Evolutionary conservation across 2,888 invertebrate species (phyloP).

Genomic region (Ecdyonurus torrentis): DNA sequence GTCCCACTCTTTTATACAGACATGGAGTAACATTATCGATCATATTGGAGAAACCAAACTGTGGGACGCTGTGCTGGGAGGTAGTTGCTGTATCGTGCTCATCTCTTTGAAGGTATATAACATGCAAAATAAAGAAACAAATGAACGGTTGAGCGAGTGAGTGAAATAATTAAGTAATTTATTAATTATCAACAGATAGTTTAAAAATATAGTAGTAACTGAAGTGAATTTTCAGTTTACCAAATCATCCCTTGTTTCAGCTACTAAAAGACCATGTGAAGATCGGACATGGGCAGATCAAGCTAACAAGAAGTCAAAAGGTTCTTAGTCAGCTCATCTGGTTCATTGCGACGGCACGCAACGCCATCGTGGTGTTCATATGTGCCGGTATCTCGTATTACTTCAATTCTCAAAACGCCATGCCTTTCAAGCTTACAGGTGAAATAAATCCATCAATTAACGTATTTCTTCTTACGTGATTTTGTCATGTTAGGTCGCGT

Average conservation of each 20-base stretch:
- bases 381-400: constrained; percentile 38
- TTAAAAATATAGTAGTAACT: not conserved
- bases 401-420: constrained; percentile 24
- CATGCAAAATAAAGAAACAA: too few species aligned
- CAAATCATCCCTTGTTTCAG: not conserved
- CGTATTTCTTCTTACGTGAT: not conserved
- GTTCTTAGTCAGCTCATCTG: constrained; percentile 34
- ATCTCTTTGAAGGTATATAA: constrained; percentile 39
- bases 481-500: constrained; percentile 39
- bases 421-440: constrained; percentile 44
- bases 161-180: too few species aligned
- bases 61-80: constrained; percentile 43
- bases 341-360: constrained; percentile 47
- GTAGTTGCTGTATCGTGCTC: constrained; percentile 40
- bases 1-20: constrained; percentile 42
- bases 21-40: constrained; percentile 36
- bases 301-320: constrained; percentile 15
- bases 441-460: not conserved
- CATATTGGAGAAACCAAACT: constrained; percentile 36
- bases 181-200: not conserved
- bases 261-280: not conserved
- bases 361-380: constrained; percentile 48
- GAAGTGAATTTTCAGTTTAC: not conserved
- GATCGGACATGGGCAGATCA: constrained; percentile 1
- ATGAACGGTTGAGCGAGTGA: too few species aligned